Evolutionary conservation across 92 coral and sea anemone genomes (phyloP).

Genomic region (Actinostola sp.): DNA sequence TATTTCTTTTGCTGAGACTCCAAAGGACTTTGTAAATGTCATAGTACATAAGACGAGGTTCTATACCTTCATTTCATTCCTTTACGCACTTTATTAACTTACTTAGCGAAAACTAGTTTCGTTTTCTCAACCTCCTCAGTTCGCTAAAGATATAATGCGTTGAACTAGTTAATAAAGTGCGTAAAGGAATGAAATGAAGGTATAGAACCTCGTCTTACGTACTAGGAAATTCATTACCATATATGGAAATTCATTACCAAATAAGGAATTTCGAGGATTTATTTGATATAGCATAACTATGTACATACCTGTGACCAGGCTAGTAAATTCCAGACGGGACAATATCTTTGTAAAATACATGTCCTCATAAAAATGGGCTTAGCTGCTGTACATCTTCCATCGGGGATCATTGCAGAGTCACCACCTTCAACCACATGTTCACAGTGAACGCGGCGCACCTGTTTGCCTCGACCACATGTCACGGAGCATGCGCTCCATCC

Average conservation of each 20-base stretch:
- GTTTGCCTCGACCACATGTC: constrained; percentile 87
- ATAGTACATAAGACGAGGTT: no score
- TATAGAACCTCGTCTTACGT: no score
- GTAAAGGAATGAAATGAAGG: no score
- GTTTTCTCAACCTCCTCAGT: no score
- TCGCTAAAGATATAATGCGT: no score
- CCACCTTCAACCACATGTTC: constrained; percentile 68
- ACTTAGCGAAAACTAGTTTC: no score
- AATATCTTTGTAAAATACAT: constrained; percentile 57
- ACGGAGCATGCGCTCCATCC: constrained; percentile 85
- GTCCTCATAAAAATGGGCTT: constrained; percentile 62
- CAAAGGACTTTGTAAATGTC: no score
- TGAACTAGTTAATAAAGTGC: no score
- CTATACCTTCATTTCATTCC: no score
- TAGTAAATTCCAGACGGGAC: constrained; percentile 77
- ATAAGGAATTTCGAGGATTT: background rate
- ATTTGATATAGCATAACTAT: no score
- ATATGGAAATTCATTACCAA: background rate
- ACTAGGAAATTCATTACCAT: background rate
- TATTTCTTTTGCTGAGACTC: no score
- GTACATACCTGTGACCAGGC: constrained; percentile 85
- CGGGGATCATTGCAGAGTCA: constrained; percentile 69
- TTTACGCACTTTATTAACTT: no score
- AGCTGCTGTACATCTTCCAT: constrained; percentile 70
- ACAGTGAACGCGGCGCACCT: constrained; percentile 92